These are phyloP conservation scores for Argopecten irradians DNA, from an alignment of 1,140 invertebrate species.

Conservation along the genomic window DNA sequence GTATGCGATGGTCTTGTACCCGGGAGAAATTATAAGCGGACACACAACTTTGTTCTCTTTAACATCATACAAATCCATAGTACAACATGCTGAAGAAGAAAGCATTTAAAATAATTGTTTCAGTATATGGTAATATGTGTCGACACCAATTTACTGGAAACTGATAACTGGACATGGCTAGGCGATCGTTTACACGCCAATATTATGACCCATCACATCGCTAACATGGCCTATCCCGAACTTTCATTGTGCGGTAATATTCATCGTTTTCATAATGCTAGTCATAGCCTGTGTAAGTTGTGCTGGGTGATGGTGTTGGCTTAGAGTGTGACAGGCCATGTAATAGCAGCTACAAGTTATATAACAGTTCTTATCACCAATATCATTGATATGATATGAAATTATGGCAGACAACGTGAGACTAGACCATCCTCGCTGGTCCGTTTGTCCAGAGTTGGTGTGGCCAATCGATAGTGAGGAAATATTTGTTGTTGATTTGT, in stretches of 20 bases:
- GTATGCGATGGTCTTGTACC: background rate
- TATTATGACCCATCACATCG: background rate
- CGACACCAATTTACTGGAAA: background rate
- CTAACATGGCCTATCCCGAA: background rate
- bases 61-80: background rate
- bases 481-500: background rate
- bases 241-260: background rate
- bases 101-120: background rate
- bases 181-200: background rate
- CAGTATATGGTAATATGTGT: background rate
- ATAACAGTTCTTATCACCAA: background rate
- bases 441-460: background rate
- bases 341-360: background rate
- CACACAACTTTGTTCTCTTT: background rate
- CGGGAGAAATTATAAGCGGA: background rate
- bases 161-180: background rate
- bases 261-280: background rate
- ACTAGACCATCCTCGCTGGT: background rate
- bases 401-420: background rate
- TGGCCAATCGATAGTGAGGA: background rate
- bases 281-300: background rate
- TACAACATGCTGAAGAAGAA: too few relatives aligned
- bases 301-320: background rate
- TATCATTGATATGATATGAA: background rate
- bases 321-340: background rate